These are phyloP conservation scores for Odontothrips loti DNA, from an alignment of 2,888 invertebrate genomes.

Conservation along the genomic window DNA sequence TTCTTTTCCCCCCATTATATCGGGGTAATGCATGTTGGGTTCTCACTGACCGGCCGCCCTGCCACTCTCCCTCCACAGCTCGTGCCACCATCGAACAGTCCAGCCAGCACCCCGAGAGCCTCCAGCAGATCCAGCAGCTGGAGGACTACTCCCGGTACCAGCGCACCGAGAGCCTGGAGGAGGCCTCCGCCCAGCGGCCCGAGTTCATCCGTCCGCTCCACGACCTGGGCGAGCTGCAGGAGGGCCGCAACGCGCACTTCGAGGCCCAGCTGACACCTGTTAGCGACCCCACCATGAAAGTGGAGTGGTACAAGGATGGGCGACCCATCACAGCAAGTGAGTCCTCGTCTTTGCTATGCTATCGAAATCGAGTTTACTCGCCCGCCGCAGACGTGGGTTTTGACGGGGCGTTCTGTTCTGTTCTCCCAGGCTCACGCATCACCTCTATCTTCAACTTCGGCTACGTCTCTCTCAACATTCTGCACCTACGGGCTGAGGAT, in stretches of 20 bases:
- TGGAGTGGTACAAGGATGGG: constrained; percentile 95
- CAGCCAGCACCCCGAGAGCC: constrained; percentile 86
- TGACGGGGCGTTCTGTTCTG: too few relatives aligned
- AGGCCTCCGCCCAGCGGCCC: constrained; percentile 73
- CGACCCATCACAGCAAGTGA: constrained; percentile 87
- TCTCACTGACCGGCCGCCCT: too few relatives aligned
- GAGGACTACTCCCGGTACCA: constrained; percentile 88
- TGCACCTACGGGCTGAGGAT: constrained; percentile 98
- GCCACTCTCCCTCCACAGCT: constrained; percentile 45
- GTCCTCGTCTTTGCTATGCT: too few relatives aligned
- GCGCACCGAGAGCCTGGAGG: constrained; percentile 78
- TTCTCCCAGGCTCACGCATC: constrained; percentile 77
- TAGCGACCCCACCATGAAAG: constrained; percentile 88
- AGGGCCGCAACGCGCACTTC: constrained; percentile 88
- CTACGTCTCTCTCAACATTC: constrained; percentile 96
- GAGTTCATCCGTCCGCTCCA: constrained; percentile 83
- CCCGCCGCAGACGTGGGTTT: too few relatives aligned
- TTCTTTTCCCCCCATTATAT: too few relatives aligned
- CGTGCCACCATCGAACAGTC: constrained; percentile 79
- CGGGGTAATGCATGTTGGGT: too few relatives aligned
- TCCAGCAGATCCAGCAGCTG: constrained; percentile 83
- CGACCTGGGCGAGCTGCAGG: constrained; percentile 80
- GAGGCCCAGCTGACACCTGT: constrained; percentile 90
- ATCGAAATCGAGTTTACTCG: too few relatives aligned
- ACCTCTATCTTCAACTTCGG: constrained; percentile 98